Conservation (phyloP, 1,140 invertebrate species). For the Drosophila kohkoa region DNA sequence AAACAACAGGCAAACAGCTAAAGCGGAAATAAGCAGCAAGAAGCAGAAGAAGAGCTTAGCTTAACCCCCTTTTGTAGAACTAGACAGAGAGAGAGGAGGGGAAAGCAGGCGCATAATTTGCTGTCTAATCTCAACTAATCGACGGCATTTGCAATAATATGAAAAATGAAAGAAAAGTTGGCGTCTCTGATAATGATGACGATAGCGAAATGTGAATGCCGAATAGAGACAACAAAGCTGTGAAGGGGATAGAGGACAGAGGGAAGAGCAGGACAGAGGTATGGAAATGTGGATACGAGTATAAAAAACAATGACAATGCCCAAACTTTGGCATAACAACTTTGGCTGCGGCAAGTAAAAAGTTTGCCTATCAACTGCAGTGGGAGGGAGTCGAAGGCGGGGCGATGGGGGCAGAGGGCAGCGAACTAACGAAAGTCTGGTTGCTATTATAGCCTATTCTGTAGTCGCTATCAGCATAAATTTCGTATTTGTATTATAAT, state of each 20-base stretch:
- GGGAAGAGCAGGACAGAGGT: background rate
- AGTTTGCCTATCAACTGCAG: constrained; percentile 43
- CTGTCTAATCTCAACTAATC: constrained; percentile 81
- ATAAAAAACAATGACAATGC: constrained; percentile 57
- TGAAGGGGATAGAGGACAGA: background rate
- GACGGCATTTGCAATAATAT: constrained; percentile 78
- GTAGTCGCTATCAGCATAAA: constrained; percentile 72
- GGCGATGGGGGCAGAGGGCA: background rate
- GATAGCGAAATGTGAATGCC: constrained; percentile 60
- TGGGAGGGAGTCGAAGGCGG: background rate
- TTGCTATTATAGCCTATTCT: constrained; percentile 60
- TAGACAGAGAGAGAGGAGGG: background rate
- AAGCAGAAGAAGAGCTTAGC: background rate
- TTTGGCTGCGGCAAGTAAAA: constrained; percentile 50
- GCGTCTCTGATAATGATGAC: constrained; percentile 74
- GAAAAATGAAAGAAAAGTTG: constrained; percentile 71
- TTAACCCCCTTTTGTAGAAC: background rate
- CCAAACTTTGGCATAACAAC: constrained; percentile 54
- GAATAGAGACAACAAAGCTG: background rate
- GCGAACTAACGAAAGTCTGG: constrained; percentile 45
- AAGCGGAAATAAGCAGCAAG: constrained; percentile 61
- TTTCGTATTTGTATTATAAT: constrained; percentile 82
- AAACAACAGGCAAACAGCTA: constrained; percentile 26
- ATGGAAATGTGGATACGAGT: constrained; percentile 36
- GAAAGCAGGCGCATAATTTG: constrained; percentile 66